These are phyloP conservation scores for Nematostella vectensis DNA, from an alignment of 92 coral and sea anemone species.

Conservation along the genomic window DNA sequence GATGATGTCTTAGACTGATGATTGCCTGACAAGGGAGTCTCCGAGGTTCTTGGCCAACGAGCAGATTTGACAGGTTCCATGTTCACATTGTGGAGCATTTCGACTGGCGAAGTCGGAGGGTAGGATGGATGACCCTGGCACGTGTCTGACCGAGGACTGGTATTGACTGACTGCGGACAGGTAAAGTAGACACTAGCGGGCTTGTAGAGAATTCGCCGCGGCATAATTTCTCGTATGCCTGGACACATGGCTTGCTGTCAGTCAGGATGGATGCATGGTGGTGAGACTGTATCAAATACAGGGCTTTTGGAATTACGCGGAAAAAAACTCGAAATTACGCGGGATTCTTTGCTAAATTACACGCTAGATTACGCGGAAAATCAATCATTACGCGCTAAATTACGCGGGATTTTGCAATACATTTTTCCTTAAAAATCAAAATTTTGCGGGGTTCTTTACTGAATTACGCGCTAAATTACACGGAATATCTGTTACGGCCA, in stretches of 20 bases:
- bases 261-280: slow-evolving; percentile 26
- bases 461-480: too few species aligned
- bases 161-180: not conserved
- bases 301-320: too few species aligned
- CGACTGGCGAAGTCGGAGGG: slow-evolving; percentile 1
- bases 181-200: not conserved
- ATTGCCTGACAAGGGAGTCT: not conserved
- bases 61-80: not conserved
- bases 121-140: not conserved
- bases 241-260: slow-evolving; percentile 48
- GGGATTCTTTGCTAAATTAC: too few species aligned
- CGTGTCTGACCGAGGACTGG: not conserved
- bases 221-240: slow-evolving; percentile 21
- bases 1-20: not conserved
- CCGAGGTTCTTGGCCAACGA: not conserved
- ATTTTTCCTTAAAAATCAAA: too few species aligned
- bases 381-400: too few species aligned
- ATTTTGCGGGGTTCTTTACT: too few species aligned
- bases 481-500: too few species aligned
- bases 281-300: slow-evolving; percentile 23
- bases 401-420: too few species aligned
- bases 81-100: not conserved
- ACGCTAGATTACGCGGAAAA: too few species aligned
- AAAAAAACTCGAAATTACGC: too few species aligned
- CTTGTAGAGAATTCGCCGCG: slow-evolving; percentile 1